Evolutionary conservation across 2,113 vertebrate species (phyloP).

Genomic region (Columbina picui): DNA sequence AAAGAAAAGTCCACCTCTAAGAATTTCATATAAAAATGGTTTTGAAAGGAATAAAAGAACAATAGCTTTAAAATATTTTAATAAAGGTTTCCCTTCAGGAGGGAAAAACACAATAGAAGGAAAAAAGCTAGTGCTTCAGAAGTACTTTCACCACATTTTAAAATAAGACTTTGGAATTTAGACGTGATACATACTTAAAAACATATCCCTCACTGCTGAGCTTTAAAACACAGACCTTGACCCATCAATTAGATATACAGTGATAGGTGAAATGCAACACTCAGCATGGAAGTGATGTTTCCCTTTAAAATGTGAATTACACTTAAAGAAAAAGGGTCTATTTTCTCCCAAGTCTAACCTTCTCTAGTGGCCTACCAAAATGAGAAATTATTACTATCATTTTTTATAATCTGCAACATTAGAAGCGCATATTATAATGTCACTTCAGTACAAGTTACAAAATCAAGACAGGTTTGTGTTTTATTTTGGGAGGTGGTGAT

Average conservation of each 20-base stretch:
- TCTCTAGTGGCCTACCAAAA: background rate
- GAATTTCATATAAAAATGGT: background rate
- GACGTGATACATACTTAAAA: background rate
- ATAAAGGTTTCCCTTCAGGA: background rate
- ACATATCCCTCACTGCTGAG: background rate
- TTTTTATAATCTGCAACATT: background rate
- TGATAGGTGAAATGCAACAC: background rate
- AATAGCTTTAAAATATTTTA: background rate
- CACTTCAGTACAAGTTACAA: background rate
- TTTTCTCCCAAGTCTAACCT: background rate
- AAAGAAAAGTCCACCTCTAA: background rate
- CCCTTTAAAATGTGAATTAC: slow-evolving; percentile 9
- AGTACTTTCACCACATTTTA: background rate
- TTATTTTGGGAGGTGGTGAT: background rate
- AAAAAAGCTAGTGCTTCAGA: background rate
- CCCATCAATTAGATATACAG: slow-evolving; percentile 1
- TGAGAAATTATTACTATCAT: background rate
- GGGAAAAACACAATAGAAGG: background rate
- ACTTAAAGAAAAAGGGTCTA: background rate
- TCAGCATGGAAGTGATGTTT: background rate
- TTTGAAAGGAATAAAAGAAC: background rate
- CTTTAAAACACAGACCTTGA: slow-evolving; percentile 4
- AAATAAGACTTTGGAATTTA: background rate
- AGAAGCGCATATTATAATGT: background rate
- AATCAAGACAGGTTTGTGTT: background rate